Percentiles rank a stretch among this genome's conserved stretches.
These are phyloP conservation scores for Laticauda colubrina DNA, from an alignment of 2,113 vertebrate species.

Conservation along the genomic window DNA sequence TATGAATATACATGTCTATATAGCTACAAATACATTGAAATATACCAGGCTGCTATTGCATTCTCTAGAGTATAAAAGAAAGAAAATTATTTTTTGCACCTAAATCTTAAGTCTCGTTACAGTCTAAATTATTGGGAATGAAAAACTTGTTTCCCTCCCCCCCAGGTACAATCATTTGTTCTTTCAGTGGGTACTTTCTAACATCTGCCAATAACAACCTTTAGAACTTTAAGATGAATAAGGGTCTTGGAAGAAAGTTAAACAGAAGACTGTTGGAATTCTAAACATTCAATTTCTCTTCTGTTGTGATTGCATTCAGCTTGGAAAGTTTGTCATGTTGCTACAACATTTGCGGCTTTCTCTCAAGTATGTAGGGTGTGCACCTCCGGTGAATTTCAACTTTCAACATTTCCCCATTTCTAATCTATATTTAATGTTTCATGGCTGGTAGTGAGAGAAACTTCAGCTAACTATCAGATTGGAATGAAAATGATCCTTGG, in stretches of 20 bases:
- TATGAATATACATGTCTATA: background rate
- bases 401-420: slow-evolving; percentile 78
- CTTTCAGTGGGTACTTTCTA: slow-evolving; percentile 61
- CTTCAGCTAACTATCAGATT: slow-evolving; percentile 77
- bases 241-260: slow-evolving; percentile 69
- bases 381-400: slow-evolving; percentile 79
- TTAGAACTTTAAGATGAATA: slow-evolving; percentile 70
- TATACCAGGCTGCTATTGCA: background rate
- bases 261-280: slow-evolving; percentile 72
- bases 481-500: slow-evolving; percentile 81
- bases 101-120: slow-evolving; percentile 69
- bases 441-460: slow-evolving; percentile 78
- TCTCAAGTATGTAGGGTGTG: slow-evolving; percentile 70
- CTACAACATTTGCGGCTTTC: slow-evolving; percentile 72
- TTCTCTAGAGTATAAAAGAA: slow-evolving; percentile 50
- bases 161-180: slow-evolving; percentile 64
- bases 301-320: slow-evolving; percentile 69
- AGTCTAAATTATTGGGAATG: slow-evolving; percentile 73
- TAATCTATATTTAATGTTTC: slow-evolving; percentile 85
- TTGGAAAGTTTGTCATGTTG: slow-evolving; percentile 66
- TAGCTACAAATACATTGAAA: background rate
- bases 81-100: slow-evolving; percentile 71
- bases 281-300: slow-evolving; percentile 68
- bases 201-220: slow-evolving; percentile 68
- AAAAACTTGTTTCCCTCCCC: slow-evolving; percentile 22